A percentile compares a stretch with the other conserved stretches of the same genome.
phyloP scores from a whole-genome alignment of 2,113 vertebrate genomes.

The Vidua chalybeata region DNA sequence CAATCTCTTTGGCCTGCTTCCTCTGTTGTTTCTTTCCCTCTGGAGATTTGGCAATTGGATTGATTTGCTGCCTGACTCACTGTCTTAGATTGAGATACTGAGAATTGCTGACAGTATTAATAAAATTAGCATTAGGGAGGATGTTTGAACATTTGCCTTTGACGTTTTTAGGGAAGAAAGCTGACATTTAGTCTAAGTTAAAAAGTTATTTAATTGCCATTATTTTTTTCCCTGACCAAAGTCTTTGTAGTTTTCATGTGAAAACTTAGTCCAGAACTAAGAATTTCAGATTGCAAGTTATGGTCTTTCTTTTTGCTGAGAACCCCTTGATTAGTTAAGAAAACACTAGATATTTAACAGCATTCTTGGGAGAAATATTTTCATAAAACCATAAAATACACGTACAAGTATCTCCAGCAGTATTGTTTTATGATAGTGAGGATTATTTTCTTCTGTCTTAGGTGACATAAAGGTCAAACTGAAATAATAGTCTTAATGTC shows the following conservation, averaged over 20 bases:
- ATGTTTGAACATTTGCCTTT: slow-evolving; percentile 34
- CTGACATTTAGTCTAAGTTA: slow-evolving; percentile 47
- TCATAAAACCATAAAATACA: background rate
- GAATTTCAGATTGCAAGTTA: background rate
- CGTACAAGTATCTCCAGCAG: background rate
- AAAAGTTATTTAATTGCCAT: slow-evolving; percentile 4
- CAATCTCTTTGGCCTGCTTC: slow-evolving; percentile 39
- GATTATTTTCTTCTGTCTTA: background rate
- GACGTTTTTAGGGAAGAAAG: slow-evolving; percentile 43
- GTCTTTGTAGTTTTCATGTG: background rate
- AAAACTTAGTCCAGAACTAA: background rate
- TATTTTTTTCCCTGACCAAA: background rate
- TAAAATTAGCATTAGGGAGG: slow-evolving; percentile 54
- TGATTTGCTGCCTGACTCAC: slow-evolving; percentile 64
- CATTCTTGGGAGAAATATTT: background rate
- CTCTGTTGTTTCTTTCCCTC: slow-evolving; percentile 52
- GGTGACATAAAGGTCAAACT: slow-evolving; percentile 7
- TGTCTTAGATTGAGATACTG: slow-evolving; percentile 48
- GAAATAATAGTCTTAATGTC: background rate
- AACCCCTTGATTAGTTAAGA: background rate
- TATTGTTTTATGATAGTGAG: background rate
- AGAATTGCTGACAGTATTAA: slow-evolving; percentile 61
- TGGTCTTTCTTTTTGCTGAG: background rate
- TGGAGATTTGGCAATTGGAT: slow-evolving; percentile 31
- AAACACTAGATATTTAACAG: background rate